phyloP scores from a whole-genome alignment of 2,797 vertebrate species.

The Potorous gilbertii region DNA sequence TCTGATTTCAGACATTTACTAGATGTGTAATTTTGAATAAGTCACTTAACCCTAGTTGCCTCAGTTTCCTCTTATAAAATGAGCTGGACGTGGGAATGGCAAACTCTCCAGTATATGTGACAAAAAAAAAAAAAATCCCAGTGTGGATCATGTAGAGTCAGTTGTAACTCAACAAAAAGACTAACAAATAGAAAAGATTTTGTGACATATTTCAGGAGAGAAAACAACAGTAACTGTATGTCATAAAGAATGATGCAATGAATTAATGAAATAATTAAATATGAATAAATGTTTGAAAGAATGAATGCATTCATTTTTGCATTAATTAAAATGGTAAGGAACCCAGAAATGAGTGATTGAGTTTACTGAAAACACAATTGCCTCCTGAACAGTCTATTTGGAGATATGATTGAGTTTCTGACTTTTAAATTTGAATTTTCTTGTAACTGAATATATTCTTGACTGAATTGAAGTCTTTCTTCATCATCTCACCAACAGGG shows the following conservation, averaged over 20 bases:
- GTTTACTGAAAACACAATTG: not conserved
- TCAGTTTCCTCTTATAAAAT: too few relatives aligned
- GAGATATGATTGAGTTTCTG: not conserved
- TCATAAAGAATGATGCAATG: not conserved
- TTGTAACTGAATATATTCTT: not conserved
- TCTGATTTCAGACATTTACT: too few relatives aligned
- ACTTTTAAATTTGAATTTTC: not conserved
- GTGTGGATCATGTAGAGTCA: too few relatives aligned
- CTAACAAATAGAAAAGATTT: not conserved
- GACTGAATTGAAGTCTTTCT: not conserved
- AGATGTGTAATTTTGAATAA: too few relatives aligned
- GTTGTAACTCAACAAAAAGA: too few relatives aligned
- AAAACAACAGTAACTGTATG: not conserved
- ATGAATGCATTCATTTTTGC: not conserved
- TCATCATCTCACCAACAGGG: not conserved
- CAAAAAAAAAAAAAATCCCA: too few relatives aligned
- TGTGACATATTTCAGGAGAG: not conserved
- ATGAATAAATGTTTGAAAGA: not conserved
- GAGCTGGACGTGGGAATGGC: too few relatives aligned
- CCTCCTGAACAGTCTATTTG: not conserved
- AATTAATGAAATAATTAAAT: not conserved
- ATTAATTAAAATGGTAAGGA: not conserved
- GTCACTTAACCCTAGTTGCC: too few relatives aligned
- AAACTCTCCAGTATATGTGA: too few relatives aligned
- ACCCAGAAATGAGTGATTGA: not conserved